phyloP scores from a whole-genome alignment of 1,140 invertebrate species.

The Leptopilina boulardi region DNA sequence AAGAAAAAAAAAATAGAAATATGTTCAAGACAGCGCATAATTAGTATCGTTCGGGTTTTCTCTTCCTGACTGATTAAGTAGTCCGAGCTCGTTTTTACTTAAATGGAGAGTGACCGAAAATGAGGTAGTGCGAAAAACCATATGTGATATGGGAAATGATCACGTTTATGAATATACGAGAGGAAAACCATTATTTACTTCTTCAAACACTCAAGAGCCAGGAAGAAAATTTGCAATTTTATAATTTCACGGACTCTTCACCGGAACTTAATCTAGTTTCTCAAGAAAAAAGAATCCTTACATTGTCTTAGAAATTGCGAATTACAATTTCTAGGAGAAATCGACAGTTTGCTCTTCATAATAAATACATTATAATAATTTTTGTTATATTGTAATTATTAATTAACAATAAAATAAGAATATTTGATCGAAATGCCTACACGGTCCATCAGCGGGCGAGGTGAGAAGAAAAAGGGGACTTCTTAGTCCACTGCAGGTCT shows the following conservation, averaged over 20 bases:
- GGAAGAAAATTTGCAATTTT: slow-evolving; percentile 26
- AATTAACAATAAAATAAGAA: no score
- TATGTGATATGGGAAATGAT: neutral
- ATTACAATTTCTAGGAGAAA: neutral
- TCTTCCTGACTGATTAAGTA: slow-evolving; percentile 20
- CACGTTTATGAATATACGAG: neutral
- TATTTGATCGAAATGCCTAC: slow-evolving; percentile 54
- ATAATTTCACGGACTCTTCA: slow-evolving; percentile 13
- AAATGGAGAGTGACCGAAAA: slow-evolving; percentile 12
- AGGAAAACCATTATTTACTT: slow-evolving; percentile 22
- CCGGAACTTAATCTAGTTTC: slow-evolving; percentile 15
- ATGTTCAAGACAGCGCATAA: neutral
- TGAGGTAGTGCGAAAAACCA: neutral
- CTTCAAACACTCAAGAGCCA: slow-evolving; percentile 4
- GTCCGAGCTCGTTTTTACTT: slow-evolving; percentile 20
- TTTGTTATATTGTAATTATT: no score
- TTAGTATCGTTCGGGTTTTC: slow-evolving; percentile 12
- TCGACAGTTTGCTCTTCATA: neutral
- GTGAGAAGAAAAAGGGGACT: slow-evolving; percentile 69
- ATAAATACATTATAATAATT: no score
- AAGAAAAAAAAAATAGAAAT: neutral
- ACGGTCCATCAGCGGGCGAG: slow-evolving; percentile 65
- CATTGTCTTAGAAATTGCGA: neutral
- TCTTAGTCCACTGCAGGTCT: slow-evolving; percentile 29
- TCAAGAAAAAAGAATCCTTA: neutral